These are phyloP conservation scores for Saccostrea cuccullata DNA, from an alignment of 1,140 invertebrate genomes.

Conservation along the genomic window DNA sequence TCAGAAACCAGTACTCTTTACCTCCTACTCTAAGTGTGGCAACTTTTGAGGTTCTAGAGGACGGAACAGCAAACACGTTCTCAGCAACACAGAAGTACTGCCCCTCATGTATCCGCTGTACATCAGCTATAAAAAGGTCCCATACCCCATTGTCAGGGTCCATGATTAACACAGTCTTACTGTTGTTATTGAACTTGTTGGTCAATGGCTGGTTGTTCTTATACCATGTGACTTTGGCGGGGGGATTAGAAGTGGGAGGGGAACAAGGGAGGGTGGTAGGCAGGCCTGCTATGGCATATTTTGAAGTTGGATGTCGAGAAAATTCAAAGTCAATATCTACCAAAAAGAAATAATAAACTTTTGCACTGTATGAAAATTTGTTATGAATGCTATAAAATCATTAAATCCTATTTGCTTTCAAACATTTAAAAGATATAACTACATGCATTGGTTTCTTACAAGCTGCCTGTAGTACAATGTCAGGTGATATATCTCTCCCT, in stretches of 20 bases:
- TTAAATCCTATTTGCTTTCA: too few relatives aligned
- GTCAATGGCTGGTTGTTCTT: constrained; percentile 67
- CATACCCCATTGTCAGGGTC: constrained; percentile 51
- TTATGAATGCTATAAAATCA: too few relatives aligned
- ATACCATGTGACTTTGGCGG: constrained; percentile 72
- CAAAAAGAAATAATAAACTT: background rate
- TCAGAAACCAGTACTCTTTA: constrained; percentile 40
- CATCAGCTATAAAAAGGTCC: constrained; percentile 66
- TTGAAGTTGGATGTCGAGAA: constrained; percentile 58
- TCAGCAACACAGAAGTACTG: constrained; percentile 73
- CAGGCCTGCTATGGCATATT: constrained; percentile 64
- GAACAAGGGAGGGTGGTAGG: constrained; percentile 61
- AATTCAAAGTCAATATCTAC: constrained; percentile 64
- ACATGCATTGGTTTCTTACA: constrained; percentile 59
- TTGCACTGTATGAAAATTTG: background rate
- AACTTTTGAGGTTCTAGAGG: constrained; percentile 64
- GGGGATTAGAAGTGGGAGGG: constrained; percentile 70
- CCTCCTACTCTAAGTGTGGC: constrained; percentile 69
- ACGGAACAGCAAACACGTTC: constrained; percentile 65
- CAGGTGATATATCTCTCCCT: constrained; percentile 54
- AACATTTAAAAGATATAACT: too few relatives aligned
- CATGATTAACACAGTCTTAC: constrained; percentile 53
- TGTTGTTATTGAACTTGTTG: constrained; percentile 44
- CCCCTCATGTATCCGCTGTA: constrained; percentile 68
- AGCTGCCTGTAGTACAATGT: constrained; percentile 60